Percentiles rank a stretch among this genome's conserved stretches.
Conservation (phyloP, 2,888 invertebrate species). For the Lathronympha strigana region DNA sequence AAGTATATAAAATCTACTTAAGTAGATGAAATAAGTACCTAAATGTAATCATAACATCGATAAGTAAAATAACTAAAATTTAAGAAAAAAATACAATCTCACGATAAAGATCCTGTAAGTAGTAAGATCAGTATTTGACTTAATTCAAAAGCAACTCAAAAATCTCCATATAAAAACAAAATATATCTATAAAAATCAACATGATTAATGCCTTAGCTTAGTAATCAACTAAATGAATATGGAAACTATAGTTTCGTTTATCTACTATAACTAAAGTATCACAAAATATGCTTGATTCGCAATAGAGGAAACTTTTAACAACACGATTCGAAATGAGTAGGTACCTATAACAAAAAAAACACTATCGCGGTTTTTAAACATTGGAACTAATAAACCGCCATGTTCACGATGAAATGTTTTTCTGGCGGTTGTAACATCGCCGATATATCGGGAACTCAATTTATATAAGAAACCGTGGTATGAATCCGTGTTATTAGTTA, state of each 20-base stretch:
- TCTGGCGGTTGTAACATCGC: too few species aligned
- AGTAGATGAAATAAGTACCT: background rate
- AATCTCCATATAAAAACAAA: constrained; percentile 28
- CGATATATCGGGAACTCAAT: too few species aligned
- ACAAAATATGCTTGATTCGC: background rate
- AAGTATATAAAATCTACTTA: background rate
- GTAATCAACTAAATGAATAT: constrained; percentile 15
- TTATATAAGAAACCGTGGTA: too few species aligned
- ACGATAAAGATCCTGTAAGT: too few species aligned
- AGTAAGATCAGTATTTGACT: background rate
- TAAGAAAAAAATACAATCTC: too few species aligned
- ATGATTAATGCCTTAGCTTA: constrained; percentile 17
- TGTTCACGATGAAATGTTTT: too few species aligned
- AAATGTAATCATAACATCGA: background rate
- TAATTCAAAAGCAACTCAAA: constrained; percentile 16
- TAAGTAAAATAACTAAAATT: background rate
- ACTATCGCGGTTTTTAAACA: too few species aligned
- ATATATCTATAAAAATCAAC: constrained; percentile 29
- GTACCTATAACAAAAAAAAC: too few species aligned
- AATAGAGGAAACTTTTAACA: too few species aligned
- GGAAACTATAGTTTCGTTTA: background rate
- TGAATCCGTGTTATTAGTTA: too few species aligned
- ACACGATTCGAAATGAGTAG: too few species aligned
- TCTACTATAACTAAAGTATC: background rate
- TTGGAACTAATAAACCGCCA: too few species aligned